These are phyloP conservation scores for Suillia variegata DNA, from an alignment of 2,888 invertebrate genomes.

Conservation along the genomic window DNA sequence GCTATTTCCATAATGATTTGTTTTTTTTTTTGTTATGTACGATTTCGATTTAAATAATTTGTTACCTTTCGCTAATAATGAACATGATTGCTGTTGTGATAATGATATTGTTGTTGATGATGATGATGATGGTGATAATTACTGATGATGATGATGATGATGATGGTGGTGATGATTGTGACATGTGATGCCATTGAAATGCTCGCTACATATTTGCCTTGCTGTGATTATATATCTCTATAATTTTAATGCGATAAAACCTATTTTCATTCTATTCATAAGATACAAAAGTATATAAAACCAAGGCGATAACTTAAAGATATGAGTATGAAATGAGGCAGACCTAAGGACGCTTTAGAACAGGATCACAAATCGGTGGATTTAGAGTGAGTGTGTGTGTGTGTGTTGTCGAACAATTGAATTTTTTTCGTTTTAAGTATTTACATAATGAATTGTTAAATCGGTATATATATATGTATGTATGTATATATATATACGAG, in stretches of 20 bases:
- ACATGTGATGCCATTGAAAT: neutral
- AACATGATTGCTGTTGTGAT: constrained; percentile 15
- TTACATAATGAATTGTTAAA: neutral
- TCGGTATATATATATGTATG: neutral
- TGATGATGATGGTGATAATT: constrained; percentile 1
- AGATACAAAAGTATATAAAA: no score
- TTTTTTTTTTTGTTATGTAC: constrained; percentile 23
- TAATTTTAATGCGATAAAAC: no score
- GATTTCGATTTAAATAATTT: constrained; percentile 19
- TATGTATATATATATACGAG: neutral
- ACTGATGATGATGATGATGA: no score
- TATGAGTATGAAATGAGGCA: no score
- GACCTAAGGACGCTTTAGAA: no score
- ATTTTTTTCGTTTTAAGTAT: neutral
- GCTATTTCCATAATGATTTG: constrained; percentile 28
- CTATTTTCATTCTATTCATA: no score
- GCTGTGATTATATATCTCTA: neutral
- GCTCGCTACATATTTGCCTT: neutral
- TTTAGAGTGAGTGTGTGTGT: no score
- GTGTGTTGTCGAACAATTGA: no score
- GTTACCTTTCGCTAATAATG: constrained; percentile 23
- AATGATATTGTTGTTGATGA: constrained; percentile 8
- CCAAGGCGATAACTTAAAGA: no score
- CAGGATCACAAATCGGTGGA: no score
- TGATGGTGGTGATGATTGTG: neutral